A percentile compares a stretch with the other conserved stretches of the same genome.
phyloP scores from a whole-genome alignment of 2,113 vertebrate species.

The Lophotis ruficrista region DNA sequence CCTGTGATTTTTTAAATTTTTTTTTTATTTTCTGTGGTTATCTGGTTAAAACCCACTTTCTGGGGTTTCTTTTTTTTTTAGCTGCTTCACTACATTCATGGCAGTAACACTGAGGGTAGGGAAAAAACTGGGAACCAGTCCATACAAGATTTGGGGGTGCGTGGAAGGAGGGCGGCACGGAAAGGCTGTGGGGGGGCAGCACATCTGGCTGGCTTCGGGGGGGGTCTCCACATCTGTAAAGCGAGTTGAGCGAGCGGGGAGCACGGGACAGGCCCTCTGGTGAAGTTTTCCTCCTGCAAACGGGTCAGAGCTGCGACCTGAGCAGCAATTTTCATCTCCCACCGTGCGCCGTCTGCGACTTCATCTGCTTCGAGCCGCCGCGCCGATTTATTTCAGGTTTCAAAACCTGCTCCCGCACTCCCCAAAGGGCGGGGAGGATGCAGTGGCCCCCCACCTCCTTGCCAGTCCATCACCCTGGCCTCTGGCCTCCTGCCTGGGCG shows the following conservation, averaged over 20 bases:
- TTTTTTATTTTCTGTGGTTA: not conserved
- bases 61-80: not conserved
- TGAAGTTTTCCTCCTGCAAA: not conserved
- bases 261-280: rapidly evolving
- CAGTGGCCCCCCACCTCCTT: too few relatives aligned
- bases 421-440: not conserved
- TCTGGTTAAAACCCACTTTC: not conserved
- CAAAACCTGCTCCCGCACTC: not conserved
- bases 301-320: not conserved
- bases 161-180: rapidly evolving
- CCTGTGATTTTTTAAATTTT: too few relatives aligned
- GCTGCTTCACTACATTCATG: not conserved
- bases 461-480: not conserved
- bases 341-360: not conserved
- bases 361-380: rapidly evolving
- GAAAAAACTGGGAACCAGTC: not conserved
- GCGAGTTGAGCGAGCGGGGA: not conserved
- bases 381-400: not conserved
- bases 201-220: not conserved
- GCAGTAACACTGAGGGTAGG: not conserved
- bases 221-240: not conserved
- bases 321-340: not conserved
- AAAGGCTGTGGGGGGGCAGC: not conserved
- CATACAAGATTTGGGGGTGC: too few relatives aligned
- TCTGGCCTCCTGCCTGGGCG: not conserved